Evolutionary conservation across 2,797 vertebrate species (phyloP).

Genomic region (Liparis tanakae): DNA sequence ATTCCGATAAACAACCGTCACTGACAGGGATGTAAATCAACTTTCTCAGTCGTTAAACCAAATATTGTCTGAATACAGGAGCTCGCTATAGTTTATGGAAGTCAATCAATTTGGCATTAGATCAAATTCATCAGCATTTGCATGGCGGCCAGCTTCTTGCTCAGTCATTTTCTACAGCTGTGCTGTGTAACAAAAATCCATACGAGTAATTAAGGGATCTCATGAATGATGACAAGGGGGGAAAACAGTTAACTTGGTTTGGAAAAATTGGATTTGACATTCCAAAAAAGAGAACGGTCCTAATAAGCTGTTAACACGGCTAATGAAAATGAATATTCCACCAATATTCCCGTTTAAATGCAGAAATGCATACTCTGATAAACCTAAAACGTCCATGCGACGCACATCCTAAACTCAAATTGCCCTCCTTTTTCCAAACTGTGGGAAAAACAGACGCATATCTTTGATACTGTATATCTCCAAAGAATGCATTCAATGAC

Average conservation of each 20-base stretch:
- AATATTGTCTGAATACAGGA: background rate
- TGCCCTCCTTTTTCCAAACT: background rate
- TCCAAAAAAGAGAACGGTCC: background rate
- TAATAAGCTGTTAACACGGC: background rate
- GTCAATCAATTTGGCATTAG: background rate
- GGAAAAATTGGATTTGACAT: background rate
- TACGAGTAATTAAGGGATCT: background rate
- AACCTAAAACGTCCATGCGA: background rate
- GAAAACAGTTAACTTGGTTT: background rate
- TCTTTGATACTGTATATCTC: too few relatives aligned
- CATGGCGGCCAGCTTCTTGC: background rate
- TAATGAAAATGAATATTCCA: background rate
- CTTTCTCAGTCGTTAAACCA: background rate
- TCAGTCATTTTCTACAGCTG: background rate
- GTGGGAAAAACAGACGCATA: too few relatives aligned
- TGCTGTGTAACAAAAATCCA: background rate
- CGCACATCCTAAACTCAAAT: background rate
- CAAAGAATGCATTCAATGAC: too few relatives aligned
- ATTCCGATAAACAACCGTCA: constrained; percentile 29
- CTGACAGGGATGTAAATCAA: background rate
- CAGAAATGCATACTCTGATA: background rate
- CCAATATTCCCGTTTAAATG: background rate
- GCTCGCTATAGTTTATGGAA: background rate
- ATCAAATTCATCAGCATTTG: background rate
- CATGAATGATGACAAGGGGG: background rate